These are phyloP conservation scores for Drosophila kohkoa DNA, from an alignment of 1,140 invertebrate species.

Conservation along the genomic window DNA sequence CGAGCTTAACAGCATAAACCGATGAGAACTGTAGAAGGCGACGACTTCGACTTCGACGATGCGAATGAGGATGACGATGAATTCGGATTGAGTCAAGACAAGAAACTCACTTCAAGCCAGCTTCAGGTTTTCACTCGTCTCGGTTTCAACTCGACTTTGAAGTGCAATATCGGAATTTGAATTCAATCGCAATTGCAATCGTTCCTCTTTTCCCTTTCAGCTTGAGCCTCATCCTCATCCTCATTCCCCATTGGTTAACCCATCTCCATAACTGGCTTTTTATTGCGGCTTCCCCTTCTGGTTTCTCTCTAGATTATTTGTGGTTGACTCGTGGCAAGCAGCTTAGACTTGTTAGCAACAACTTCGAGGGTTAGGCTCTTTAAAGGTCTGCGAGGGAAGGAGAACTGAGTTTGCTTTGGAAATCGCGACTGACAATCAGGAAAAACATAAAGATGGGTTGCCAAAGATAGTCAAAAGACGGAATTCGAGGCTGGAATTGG, in stretches of 20 bases:
- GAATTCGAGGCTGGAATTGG: constrained; percentile 14
- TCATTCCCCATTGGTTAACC: background rate
- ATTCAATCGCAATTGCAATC: constrained; percentile 73
- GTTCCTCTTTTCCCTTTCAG: constrained; percentile 25
- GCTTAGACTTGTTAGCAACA: constrained; percentile 67
- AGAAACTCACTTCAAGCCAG: constrained; percentile 24
- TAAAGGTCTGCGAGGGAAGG: constrained; percentile 3
- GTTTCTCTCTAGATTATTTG: constrained; percentile 25
- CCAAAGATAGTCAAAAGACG: constrained; percentile 21
- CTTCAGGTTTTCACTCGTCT: constrained; percentile 51
- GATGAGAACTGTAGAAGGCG: constrained; percentile 34
- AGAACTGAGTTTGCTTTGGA: constrained; percentile 12
- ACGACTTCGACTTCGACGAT: background rate
- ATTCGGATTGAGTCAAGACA: constrained; percentile 11
- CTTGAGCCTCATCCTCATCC: constrained; percentile 8
- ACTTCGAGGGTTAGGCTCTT: constrained; percentile 48
- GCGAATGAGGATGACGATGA: background rate
- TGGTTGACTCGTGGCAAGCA: constrained; percentile 28
- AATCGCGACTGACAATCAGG: constrained; percentile 23
- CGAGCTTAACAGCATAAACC: constrained; percentile 47
- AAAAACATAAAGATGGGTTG: constrained; percentile 36
- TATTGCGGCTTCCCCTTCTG: constrained; percentile 59
- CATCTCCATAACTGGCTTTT: constrained; percentile 54
- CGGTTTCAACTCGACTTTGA: constrained; percentile 71
- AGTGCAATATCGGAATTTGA: constrained; percentile 69